Percentiles rank a stretch among this genome's conserved stretches.
These are phyloP conservation scores for Myodes glareolus DNA, from an alignment of 2,113 vertebrate species.

Conservation along the genomic window DNA sequence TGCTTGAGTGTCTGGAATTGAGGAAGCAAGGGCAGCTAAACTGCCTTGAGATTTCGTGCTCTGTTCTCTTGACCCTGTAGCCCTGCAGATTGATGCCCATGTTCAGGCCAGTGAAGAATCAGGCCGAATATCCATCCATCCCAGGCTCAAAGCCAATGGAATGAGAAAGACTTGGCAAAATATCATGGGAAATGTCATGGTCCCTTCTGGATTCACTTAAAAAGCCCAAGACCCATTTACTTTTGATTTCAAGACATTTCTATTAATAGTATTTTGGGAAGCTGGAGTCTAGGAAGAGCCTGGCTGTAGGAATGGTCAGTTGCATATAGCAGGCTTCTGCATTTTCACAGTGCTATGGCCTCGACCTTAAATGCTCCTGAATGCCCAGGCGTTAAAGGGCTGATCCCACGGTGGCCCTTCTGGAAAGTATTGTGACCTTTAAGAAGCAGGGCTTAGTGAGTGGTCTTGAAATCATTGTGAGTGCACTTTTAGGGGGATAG, in stretches of 20 bases:
- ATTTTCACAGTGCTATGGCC: neutral
- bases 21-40: conserved; percentile 25
- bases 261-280: conserved; percentile 24
- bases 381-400: neutral
- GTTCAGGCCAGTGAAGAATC: conserved; percentile 17
- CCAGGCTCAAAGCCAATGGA: conserved; percentile 40
- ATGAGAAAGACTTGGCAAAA: conserved; percentile 39
- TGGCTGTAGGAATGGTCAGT: neutral
- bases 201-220: conserved; percentile 43
- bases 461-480: neutral
- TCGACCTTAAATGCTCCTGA: neutral
- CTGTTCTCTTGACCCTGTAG: conserved; percentile 25
- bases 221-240: conserved; percentile 42
- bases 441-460: neutral
- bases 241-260: conserved; percentile 8
- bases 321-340: neutral
- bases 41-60: neutral
- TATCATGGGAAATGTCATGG: conserved; percentile 44
- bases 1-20: neutral
- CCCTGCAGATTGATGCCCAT: neutral
- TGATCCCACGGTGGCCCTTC: neutral
- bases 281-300: neutral
- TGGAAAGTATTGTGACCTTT: neutral
- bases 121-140: neutral
- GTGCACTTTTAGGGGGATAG: neutral